Conservation (phyloP, 2,113 vertebrate species). For the Rissa tridactyla region DNA sequence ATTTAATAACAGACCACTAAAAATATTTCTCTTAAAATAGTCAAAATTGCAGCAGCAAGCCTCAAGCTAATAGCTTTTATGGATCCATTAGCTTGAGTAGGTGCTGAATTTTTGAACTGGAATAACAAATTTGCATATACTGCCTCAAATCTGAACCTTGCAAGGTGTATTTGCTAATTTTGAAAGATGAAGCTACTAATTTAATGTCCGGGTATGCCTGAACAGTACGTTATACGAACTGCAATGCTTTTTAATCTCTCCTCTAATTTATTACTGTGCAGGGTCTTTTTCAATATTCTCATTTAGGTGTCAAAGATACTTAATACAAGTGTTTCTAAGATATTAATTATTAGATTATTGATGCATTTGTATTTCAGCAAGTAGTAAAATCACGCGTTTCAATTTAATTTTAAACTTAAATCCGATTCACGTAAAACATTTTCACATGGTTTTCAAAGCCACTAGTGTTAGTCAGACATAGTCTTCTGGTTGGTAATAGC, state of each 20-base stretch:
- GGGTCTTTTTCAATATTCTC: not conserved
- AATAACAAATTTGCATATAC: not conserved
- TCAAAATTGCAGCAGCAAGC: not conserved
- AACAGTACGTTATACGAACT: not conserved
- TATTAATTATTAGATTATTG: not conserved
- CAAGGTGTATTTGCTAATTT: not conserved
- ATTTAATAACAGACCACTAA: not conserved
- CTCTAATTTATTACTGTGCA: not conserved
- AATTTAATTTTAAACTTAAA: constrained; percentile 35
- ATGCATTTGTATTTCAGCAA: constrained; percentile 29
- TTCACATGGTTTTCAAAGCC: not conserved
- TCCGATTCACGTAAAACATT: not conserved
- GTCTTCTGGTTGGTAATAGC: not conserved
- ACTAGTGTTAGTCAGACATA: not conserved
- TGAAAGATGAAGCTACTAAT: not conserved
- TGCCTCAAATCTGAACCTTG: not conserved
- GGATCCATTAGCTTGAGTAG: not conserved
- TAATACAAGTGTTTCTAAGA: not conserved
- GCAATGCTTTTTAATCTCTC: not conserved
- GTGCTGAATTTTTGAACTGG: not conserved
- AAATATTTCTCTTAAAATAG: not conserved
- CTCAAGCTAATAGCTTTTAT: not conserved
- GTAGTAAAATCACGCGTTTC: not conserved
- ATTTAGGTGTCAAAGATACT: not conserved
- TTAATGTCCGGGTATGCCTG: not conserved